Conservation (phyloP, 2,888 invertebrate genomes). For the Nemoura dubitans region DNA sequence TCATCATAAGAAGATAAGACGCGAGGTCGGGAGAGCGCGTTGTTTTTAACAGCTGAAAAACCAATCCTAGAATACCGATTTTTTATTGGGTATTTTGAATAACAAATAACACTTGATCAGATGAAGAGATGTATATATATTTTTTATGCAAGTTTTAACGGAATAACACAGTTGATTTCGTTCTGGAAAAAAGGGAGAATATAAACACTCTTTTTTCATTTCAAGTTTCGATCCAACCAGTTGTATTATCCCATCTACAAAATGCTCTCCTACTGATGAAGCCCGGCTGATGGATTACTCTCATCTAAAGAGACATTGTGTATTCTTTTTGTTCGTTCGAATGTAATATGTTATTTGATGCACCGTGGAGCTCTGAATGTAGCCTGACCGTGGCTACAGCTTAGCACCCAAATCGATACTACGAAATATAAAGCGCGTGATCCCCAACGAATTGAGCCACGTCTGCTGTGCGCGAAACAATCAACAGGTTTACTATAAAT, state of each 20-base stretch:
- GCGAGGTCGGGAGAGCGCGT: conserved; percentile 21
- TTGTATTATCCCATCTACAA: background rate
- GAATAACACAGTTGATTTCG: background rate
- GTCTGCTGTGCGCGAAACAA: background rate
- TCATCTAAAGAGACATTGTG: background rate
- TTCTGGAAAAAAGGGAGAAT: background rate
- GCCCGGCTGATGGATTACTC: background rate
- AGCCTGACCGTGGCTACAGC: background rate
- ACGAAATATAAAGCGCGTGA: background rate
- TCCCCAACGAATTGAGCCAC: background rate
- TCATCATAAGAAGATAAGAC: conserved; percentile 39
- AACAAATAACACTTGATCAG: conserved; percentile 27
- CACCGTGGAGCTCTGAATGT: background rate
- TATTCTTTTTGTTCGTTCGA: background rate
- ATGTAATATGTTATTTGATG: background rate
- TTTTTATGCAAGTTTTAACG: background rate
- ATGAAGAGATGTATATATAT: background rate
- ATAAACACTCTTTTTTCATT: background rate
- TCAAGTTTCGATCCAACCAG: background rate
- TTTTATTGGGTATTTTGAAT: conserved; percentile 22
- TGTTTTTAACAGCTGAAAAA: conserved; percentile 16
- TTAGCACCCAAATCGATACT: background rate
- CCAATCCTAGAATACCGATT: conserved; percentile 8
- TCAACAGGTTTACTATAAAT: conserved; percentile 1
- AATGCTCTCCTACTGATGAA: background rate